These are phyloP conservation scores for Axinella damicornis DNA, from an alignment of 37 sponge, comb jelly and placozoan genomes.

Conservation along the genomic window DNA sequence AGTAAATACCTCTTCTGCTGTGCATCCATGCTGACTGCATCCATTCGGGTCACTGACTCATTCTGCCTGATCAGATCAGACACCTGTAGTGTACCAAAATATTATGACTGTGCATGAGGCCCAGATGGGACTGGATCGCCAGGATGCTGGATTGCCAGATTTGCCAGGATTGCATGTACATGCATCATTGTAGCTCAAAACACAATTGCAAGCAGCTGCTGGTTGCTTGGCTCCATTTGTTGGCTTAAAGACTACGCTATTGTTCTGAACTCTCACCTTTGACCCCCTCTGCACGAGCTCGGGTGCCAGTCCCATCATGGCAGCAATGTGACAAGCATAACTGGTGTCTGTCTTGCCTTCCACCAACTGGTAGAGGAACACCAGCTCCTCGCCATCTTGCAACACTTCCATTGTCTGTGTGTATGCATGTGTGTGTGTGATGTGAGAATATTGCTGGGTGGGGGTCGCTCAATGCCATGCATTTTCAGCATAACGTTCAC, in stretches of 20 bases:
- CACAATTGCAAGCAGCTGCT: too few relatives aligned
- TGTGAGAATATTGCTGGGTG: too few relatives aligned
- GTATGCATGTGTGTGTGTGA: neutral
- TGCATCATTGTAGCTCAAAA: too few relatives aligned
- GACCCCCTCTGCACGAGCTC: conserved; percentile 74
- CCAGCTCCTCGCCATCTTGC: conserved; percentile 79
- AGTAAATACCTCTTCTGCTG: conserved; percentile 33
- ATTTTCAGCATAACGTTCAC: too few relatives aligned
- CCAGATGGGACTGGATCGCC: too few relatives aligned
- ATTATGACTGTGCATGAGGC: too few relatives aligned
- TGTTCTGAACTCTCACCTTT: too few relatives aligned
- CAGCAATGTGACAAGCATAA: conserved; percentile 92
- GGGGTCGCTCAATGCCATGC: too few relatives aligned
- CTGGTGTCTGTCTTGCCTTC: conserved; percentile 77
- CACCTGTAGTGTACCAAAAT: conserved; percentile 31
- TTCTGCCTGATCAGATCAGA: conserved; percentile 75
- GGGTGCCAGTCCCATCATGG: conserved; percentile 69
- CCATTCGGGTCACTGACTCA: conserved; percentile 31
- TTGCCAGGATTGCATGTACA: too few relatives aligned
- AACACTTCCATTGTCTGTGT: conserved; percentile 87
- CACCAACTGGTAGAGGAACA: conserved; percentile 92
- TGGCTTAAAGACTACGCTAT: too few relatives aligned
- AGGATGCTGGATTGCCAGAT: too few relatives aligned
- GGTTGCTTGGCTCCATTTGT: too few relatives aligned
- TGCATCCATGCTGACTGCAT: conserved; percentile 33